A percentile compares a stretch with the other conserved stretches of the same genome.
Conservation (phyloP, 2,888 invertebrate genomes). For the Eumacrocentrus americanus region DNA sequence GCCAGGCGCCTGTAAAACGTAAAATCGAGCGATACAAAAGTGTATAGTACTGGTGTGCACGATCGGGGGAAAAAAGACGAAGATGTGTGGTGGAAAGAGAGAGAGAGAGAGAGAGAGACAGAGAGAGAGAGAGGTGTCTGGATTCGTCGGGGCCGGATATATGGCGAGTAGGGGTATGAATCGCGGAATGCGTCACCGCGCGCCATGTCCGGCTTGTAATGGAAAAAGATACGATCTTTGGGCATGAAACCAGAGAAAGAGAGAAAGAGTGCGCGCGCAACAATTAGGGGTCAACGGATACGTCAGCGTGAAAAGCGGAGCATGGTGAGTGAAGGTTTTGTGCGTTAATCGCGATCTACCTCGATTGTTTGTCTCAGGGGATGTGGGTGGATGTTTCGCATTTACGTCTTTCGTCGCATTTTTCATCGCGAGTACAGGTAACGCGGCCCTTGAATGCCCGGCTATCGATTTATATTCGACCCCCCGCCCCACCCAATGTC, state of each 20-base stretch:
- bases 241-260: constrained; percentile 26
- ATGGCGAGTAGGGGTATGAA: constrained; percentile 34
- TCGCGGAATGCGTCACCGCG: constrained; percentile 41
- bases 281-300: neutral
- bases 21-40: too few species aligned
- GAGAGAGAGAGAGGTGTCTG: constrained; percentile 7
- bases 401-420: neutral
- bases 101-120: neutral
- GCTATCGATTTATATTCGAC: constrained; percentile 19
- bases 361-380: neutral
- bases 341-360: constrained; percentile 2
- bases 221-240: constrained; percentile 45
- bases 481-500: constrained; percentile 3
- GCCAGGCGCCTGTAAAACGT: too few species aligned
- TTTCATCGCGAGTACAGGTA: neutral
- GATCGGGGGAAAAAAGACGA: too few species aligned
- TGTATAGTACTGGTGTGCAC: constrained; percentile 16
- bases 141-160: constrained; percentile 19
- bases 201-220: constrained; percentile 44
- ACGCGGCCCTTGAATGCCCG: neutral
- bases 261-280: neutral
- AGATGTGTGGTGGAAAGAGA: neutral
- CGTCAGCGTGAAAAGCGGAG: neutral
- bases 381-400: neutral
- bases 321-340: neutral